Percentiles rank a stretch among this genome's conserved stretches.
Conservation (phyloP, 2,797 vertebrate species). For the Propithecus perrieri region DNA sequence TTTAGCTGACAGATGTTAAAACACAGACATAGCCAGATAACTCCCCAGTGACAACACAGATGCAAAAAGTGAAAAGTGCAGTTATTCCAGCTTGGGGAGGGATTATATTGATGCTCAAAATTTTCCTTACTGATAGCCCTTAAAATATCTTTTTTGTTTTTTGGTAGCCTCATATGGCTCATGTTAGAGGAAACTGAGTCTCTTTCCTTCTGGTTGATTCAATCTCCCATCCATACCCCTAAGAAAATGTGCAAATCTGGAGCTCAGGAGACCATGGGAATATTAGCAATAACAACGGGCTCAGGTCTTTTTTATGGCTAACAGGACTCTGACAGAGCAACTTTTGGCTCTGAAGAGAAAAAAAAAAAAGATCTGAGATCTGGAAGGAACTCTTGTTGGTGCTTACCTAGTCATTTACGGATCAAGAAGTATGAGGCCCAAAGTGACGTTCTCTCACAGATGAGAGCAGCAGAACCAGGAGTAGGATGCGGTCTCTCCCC, state of each 20-base stretch:
- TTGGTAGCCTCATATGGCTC: neutral
- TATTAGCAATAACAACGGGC: neutral
- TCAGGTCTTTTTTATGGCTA: neutral
- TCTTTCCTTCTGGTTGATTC: conserved; percentile 53
- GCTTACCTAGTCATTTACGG: neutral
- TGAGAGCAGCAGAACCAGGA: neutral
- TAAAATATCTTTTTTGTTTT: neutral
- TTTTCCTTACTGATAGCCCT: conserved; percentile 12
- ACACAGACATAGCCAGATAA: conserved; percentile 50
- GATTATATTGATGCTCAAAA: conserved; percentile 51
- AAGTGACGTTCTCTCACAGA: neutral
- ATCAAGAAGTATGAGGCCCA: conserved; percentile 1
- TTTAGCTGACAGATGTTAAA: conserved; percentile 75
- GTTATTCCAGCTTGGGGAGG: conserved; percentile 46
- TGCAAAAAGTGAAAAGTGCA: neutral
- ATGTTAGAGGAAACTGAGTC: neutral
- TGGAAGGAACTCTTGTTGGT: neutral
- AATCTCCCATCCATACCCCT: neutral
- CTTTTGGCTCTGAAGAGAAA: conserved; percentile 20
- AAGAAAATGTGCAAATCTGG: conserved; percentile 23
- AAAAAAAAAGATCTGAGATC: neutral
- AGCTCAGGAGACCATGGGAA: neutral
- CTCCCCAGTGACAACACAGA: neutral
- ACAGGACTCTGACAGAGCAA: neutral
- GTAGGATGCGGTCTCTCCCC: neutral